Evolutionary conservation across 2,113 vertebrate species (phyloP).

Genomic region (Aegotheles bennettii): DNA sequence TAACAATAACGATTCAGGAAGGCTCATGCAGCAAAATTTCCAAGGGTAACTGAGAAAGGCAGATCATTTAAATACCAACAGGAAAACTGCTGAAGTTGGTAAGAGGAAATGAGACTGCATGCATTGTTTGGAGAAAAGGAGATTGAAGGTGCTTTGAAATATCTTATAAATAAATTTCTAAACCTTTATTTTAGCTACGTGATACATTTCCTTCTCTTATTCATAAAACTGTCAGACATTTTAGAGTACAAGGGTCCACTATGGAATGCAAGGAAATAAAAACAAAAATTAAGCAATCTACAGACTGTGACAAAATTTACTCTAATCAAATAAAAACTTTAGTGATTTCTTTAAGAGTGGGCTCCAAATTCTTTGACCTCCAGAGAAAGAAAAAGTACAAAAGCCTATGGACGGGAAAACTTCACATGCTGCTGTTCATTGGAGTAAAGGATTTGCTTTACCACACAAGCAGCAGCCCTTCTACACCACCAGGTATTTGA

Average conservation of each 20-base stretch:
- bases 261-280: not conserved
- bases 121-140: not conserved
- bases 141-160: not conserved
- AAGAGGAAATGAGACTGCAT: not conserved
- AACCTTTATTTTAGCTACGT: not conserved
- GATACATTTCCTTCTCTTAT: not conserved
- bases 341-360: not conserved
- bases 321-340: not conserved
- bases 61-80: not conserved
- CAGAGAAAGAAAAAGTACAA: not conserved
- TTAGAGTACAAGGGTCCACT: not conserved
- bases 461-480: not conserved
- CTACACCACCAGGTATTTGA: not conserved
- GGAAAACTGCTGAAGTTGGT: not conserved
- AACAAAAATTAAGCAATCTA: not conserved
- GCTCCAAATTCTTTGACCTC: not conserved
- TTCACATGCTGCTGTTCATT: not conserved
- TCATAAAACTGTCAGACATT: not conserved
- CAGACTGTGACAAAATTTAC: not conserved
- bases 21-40: not conserved
- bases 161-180: not conserved
- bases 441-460: not conserved
- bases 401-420: not conserved
- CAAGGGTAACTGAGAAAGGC: not conserved
- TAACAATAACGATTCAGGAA: not conserved